Base-by-base conservation (phyloP, 2,797 vertebrate genomes). In the Sebastes itinus region DNA sequence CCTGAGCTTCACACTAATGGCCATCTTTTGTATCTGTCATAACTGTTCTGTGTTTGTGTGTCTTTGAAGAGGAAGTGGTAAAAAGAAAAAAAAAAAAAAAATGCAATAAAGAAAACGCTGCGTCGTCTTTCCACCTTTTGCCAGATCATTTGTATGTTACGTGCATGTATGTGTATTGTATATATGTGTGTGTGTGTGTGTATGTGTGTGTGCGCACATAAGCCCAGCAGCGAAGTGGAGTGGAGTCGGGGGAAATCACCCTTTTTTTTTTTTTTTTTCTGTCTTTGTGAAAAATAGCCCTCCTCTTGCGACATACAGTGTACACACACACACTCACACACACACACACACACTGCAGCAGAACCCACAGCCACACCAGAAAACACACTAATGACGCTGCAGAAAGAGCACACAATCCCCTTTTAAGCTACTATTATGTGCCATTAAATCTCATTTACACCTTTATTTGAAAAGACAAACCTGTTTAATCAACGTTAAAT, bases 1-100 rank as follows among this genome's bases (percentile, higher is more conserved):
- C 81, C 80, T 87, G 74, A 87, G 83, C 72, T 81, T 86, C 77
- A 25, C 74, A 58, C 88, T 91, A 93, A 93, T 94, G 85, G 89
- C 87, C 72, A 42, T 93, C 86, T 84, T 93, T 89, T 92, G 92
- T 92, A 89, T 82, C 87, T 92, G 89, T 92, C 92, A 92, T 82
- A 90, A 78, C 78, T 23, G 3, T 11, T 86, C 72, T 77, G 84
- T 77, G 82, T 81, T 83, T 80, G 73, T 74, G 75, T 42, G 73
- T 81, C 63, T 86, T 75, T 74, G 66, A 85, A 75, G 64, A 79
- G 62, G 75, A 80, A 85, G 42, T 33, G 65, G 52, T 78, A 42
- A 42, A 42, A 5, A 30, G 7, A 88, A 87, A 80, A 78, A 60
- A 72, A 63, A 73, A 60, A 73, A 63, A 82, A 22, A 88, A 88